Evolutionary conservation across 2,888 invertebrate species (phyloP), one percentile per base, ranked within the genome.

Genomic region (Cheilosia variabilis): DNA sequence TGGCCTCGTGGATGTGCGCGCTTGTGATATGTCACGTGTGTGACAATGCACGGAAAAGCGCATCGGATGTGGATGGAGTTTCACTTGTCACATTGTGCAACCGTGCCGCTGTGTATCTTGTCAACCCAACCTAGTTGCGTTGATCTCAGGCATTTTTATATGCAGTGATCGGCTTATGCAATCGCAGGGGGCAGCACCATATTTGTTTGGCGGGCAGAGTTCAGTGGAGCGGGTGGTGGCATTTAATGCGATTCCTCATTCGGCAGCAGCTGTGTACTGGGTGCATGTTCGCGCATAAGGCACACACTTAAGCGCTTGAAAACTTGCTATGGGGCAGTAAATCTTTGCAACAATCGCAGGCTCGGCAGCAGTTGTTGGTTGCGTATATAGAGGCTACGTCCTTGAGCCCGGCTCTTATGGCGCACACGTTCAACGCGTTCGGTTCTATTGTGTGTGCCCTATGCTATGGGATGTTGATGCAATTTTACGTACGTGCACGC

Each of bases 161-260:
- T 50, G 27, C 68, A 47, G 22, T 22, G 34, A 31, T 10, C 41
- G 57, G 76, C 76, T 82, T 83, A 83, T 78, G 82, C 82, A 83
- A 83, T 78, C 53, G 34, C 58, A 27, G 71, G 63, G 57, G 71
- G 60, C 77, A 60, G 43, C 77, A 69, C 57, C 83, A 68, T 65
- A 69, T 75, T 84, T 79, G 73, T 80, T 76, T 76, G 57, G 71
- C 43, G 80, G 57, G 72, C 86, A 86, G 71, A 86, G 86, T 81
- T 86, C 86, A 86, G 80, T 81, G 80, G 86, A 86, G 81, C 86
- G 86, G 86, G 86, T 86, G 86, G 86, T 81, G 76, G 80, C 86
- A 86, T 86, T 86, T 81, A 86, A 76, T 63, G 62, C 62, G 53
- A 60, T 86, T 68, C 80, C 86, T 77, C 80, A 76, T 72, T 62